Evolutionary conservation across 1,140 invertebrate species (phyloP), one percentile per base, ranked within the genome.

Genomic region (Rhopalosiphum maidis): DNA sequence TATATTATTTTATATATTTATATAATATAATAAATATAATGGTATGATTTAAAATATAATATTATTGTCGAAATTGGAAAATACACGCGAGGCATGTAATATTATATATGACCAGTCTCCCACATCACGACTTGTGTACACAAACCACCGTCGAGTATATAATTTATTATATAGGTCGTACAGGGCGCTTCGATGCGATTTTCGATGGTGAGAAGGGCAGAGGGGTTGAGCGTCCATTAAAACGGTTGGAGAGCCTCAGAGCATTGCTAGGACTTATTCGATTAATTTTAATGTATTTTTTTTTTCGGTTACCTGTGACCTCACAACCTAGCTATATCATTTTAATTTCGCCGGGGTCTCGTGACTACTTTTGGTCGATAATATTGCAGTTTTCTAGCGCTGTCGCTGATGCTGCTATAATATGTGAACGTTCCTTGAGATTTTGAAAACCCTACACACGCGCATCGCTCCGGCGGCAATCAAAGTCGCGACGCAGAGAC

Each of bases 261-360:
- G 30, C 11, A 68, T 68, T 68, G 60, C 60, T 68, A 68, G 60
- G 60, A 68, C n/a, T 68, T 68, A 68, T 68, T 68, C 60, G 60
- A 68, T 68, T 68, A 68, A 68, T 68, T 68, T 68, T 68, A 68
- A 68, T 68, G 60, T 68, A n/a, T 68, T 68, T 68, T 68, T 55
- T 51, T 51, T 68, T 68, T 68, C 60, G 30, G 60, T 68, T 68
- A 68, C 60, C 60, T 68, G 60, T 68, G 60, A 68, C 60, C 60
- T 30, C 9, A 68, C 60, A 68, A 68, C 60, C 60, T 68, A 68
- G 60, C 60, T n/a, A n/a, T 68, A 68, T 30, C 30, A 68, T 68
- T 68, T 68, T 68, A 68, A n/a, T 68, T 68, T 68, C 60, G 30
- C 60, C 60, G 11, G 60, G 30, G 60, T 68, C 30, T 68, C 60